phyloP scores from a whole-genome alignment of 2,888 invertebrate genomes.

The Xanthia icteritia region DNA sequence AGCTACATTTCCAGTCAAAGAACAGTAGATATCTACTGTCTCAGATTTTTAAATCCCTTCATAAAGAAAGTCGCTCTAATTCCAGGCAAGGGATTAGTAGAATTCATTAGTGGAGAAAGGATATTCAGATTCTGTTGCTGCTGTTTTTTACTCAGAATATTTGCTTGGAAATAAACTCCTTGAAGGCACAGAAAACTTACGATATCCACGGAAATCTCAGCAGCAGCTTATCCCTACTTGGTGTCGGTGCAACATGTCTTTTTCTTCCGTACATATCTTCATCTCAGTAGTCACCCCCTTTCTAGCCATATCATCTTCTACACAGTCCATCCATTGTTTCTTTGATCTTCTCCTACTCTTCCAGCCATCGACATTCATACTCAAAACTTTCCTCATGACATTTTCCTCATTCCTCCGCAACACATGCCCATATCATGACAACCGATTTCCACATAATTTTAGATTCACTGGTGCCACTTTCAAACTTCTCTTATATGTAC shows the following conservation, averaged over 20 bases:
- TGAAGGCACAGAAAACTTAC: too few species aligned
- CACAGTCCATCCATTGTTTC: too few species aligned
- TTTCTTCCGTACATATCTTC: too few species aligned
- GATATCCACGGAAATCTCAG: background rate
- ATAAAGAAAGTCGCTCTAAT: background rate
- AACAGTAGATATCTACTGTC: too few species aligned
- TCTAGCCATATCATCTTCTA: too few species aligned
- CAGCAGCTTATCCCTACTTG: background rate
- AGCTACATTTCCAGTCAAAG: background rate
- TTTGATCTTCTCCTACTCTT: too few species aligned
- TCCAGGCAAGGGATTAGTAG: background rate
- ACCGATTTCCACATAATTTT: background rate
- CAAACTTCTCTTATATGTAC: background rate
- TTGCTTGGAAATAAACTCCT: background rate
- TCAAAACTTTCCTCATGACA: background rate
- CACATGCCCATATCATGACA: background rate
- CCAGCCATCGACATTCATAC: background rate
- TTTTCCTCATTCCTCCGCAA: background rate
- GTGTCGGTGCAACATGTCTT: too few species aligned
- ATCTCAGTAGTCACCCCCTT: too few species aligned
- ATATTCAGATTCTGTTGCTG: too few species aligned
- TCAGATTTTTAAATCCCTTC: background rate
- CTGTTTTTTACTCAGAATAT: background rate
- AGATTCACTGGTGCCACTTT: background rate
- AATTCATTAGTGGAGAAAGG: background rate